Evolutionary conservation across 2,888 invertebrate species (phyloP), one percentile per base, ranked within the genome.

Genomic region (Cataglyphis livida): DNA sequence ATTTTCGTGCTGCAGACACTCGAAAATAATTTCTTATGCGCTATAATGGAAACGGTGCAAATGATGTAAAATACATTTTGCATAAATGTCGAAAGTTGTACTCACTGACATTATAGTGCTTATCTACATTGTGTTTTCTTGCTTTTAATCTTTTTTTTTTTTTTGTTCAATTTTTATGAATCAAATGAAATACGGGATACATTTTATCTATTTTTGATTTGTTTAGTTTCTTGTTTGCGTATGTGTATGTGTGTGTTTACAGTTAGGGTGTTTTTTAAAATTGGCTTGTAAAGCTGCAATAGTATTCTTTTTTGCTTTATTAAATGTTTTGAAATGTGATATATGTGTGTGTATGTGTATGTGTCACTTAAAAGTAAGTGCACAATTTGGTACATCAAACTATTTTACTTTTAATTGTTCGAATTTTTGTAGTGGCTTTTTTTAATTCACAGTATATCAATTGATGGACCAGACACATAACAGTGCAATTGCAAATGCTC

Each of bases 11-110:
- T 54, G 66, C 54, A 18, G 48, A 54, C 25, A 51, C 35, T 32
- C 35, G 65, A 54, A 65, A 65, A 76, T 65, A 12, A 76, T 76
- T 65, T 38, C n/a, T 18, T 41, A 54, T 65, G 65, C 38, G 38
- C 12, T 64, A 75, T 62, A 51, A 51, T 65, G 51, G 25, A 76
- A 65, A 65, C 65, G 38, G 12, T 3, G 12, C 38, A 59, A 38
- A 25, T 59, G 38, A 15, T 25, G 0, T 54, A 32, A 74, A 74
- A 44, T 62, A 74, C 12, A 73, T 73, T 73, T 61, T 61, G 28
- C 38, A 59, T 73, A 41, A 59, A 73, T n/a, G 38, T 10, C 21
- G 10, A 71, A 38, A 57, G 25, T 57, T 71, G 21, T 61, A 73
- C 7, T 61, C 57, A 28, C 41, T n/a, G 25, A 44, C 18, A 18